Evolutionary conservation across 2,888 invertebrate species (phyloP).

Genomic region (Scaptodrosophila latifasciaeformis): DNA sequence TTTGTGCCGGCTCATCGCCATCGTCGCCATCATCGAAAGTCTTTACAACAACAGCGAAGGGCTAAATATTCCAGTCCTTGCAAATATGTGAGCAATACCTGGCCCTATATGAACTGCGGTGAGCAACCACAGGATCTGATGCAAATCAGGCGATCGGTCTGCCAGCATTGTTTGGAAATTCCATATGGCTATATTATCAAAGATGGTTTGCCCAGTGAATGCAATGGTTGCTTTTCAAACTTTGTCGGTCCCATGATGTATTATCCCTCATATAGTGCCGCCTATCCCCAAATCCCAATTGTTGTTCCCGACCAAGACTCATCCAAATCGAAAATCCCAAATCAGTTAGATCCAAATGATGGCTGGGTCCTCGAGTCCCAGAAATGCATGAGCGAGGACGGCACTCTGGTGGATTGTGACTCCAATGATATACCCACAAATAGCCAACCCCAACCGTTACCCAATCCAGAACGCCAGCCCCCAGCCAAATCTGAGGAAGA

Average conservation of each 20-base stretch:
- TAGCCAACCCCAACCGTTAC: background rate
- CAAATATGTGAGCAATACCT: constrained; percentile 29
- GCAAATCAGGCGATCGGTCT: constrained; percentile 23
- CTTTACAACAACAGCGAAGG: background rate
- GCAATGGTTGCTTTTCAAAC: constrained; percentile 37
- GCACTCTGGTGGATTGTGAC: constrained; percentile 42
- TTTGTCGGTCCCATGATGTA: constrained; percentile 25
- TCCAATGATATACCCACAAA: too few species aligned
- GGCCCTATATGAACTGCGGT: constrained; percentile 53
- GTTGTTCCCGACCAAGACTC: background rate
- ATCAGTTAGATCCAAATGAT: constrained; percentile 9
- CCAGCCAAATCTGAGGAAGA: background rate
- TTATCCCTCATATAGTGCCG: constrained; percentile 17
- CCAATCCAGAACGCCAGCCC: background rate
- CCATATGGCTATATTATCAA: constrained; percentile 45
- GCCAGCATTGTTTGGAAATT: constrained; percentile 44
- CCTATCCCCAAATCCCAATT: too few species aligned
- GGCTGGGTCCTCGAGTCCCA: constrained; percentile 41
- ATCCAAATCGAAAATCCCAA: background rate
- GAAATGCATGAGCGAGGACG: constrained; percentile 45
- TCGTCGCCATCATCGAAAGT: too few species aligned
- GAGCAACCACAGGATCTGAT: background rate
- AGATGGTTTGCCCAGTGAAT: constrained; percentile 47
- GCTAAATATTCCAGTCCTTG: constrained; percentile 18
- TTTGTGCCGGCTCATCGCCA: constrained; percentile 50